Conservation (phyloP, 2,888 invertebrate genomes). For the Podabrus alpinus region DNA sequence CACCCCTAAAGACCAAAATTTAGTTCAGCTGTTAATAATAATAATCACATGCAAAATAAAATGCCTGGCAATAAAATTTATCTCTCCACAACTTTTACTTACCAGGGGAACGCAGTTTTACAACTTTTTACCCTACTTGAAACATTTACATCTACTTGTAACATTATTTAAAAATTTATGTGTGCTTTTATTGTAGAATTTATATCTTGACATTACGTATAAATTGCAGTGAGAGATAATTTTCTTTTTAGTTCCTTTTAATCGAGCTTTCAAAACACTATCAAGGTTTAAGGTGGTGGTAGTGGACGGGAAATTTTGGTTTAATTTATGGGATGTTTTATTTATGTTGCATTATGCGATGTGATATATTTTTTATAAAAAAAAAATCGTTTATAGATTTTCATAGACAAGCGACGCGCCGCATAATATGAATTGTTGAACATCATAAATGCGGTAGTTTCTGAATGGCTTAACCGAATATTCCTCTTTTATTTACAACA, state of each 20-base stretch:
- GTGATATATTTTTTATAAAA: neutral
- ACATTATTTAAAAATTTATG: neutral
- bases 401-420: too few relatives aligned
- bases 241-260: neutral
- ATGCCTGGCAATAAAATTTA: neutral
- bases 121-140: neutral
- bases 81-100: neutral
- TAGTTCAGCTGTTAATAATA: neutral
- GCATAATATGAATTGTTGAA: too few relatives aligned
- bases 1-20: neutral
- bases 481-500: too few relatives aligned
- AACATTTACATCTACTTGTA: neutral
- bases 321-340: neutral
- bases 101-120: neutral
- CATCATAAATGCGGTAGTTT: too few relatives aligned
- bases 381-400: neutral
- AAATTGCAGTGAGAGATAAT: neutral
- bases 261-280: neutral
- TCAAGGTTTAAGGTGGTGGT: neutral
- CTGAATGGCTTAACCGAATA: too few relatives aligned
- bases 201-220: neutral
- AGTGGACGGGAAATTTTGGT: neutral
- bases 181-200: neutral
- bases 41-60: neutral
- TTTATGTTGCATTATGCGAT: neutral